Evolutionary conservation across 2,888 invertebrate genomes (phyloP).

Genomic region (Papilio protenor): DNA sequence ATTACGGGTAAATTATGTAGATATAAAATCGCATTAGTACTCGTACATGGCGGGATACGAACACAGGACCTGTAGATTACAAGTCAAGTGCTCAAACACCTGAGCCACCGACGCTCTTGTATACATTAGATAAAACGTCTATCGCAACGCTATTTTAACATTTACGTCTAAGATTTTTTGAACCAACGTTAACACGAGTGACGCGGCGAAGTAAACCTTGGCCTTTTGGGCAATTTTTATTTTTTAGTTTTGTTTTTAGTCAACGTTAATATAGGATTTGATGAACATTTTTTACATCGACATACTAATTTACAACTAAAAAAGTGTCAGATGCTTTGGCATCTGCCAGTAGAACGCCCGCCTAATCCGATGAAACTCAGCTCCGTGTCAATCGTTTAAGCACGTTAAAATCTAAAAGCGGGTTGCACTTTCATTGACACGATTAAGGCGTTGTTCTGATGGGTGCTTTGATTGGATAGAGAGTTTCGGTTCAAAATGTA

Average conservation of each 20-base stretch:
- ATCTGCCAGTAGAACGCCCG: neutral
- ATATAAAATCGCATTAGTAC: too few species aligned
- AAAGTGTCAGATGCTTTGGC: neutral
- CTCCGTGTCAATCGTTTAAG: conserved; percentile 32
- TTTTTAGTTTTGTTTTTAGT: neutral
- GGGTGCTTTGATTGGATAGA: conserved; percentile 11
- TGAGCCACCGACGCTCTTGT: too few species aligned
- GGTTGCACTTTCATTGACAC: conserved; percentile 13
- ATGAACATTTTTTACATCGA: neutral
- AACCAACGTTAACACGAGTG: too few species aligned
- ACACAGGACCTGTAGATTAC: too few species aligned
- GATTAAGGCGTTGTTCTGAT: conserved; percentile 19
- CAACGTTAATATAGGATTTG: neutral
- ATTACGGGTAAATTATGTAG: too few species aligned
- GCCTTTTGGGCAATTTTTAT: too few species aligned
- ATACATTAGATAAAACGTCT: neutral
- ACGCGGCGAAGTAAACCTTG: too few species aligned
- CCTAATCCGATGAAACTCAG: conserved; percentile 32
- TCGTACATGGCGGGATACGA: too few species aligned
- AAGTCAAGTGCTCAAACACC: too few species aligned
- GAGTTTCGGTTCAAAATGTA: neutral
- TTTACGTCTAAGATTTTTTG: too few species aligned
- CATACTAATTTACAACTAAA: neutral
- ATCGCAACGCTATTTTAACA: neutral
- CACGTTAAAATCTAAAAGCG: conserved; percentile 5